phyloP scores from a whole-genome alignment of 2,797 vertebrate genomes.

The Melanotaenia maccullochi region DNA sequence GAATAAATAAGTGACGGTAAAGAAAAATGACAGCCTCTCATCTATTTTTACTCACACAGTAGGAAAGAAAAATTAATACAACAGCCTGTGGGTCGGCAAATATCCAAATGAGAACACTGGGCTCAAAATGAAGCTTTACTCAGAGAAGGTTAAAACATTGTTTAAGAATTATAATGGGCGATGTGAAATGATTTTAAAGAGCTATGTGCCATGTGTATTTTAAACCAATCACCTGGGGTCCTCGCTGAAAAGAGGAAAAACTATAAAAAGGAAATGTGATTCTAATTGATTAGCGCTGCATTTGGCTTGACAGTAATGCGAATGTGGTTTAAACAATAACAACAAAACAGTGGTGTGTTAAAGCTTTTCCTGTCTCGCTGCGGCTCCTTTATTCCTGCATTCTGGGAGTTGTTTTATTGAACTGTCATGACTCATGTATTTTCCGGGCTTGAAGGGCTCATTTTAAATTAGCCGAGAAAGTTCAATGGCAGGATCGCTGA shows the following conservation, averaged over 20 bases:
- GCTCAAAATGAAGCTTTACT: conserved; percentile 39
- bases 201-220: conserved; percentile 8
- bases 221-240: neutral
- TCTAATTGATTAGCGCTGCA: conserved; percentile 23
- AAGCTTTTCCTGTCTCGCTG: conserved; percentile 23
- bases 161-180: conserved; percentile 21
- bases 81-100: conserved; percentile 43
- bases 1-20: conserved; percentile 44
- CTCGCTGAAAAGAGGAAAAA: neutral
- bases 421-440: conserved; percentile 72
- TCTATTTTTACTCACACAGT: conserved; percentile 56
- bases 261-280: conserved; percentile 20
- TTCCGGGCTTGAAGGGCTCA: conserved; percentile 76
- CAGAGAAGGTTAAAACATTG: conserved; percentile 4
- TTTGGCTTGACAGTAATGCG: conserved; percentile 16
- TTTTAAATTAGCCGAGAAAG: conserved; percentile 75
- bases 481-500: conserved; percentile 67
- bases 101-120: conserved; percentile 42
- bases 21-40: conserved; percentile 61
- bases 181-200: conserved; percentile 3
- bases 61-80: neutral
- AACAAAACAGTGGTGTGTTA: conserved; percentile 23
- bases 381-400: conserved; percentile 42
- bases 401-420: conserved; percentile 71
- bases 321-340: conserved; percentile 12